A percentile compares a stretch with the other conserved stretches of the same genome.
Evolutionary conservation across 2,888 invertebrate genomes (phyloP).

Genomic region (Rapana venosa): DNA sequence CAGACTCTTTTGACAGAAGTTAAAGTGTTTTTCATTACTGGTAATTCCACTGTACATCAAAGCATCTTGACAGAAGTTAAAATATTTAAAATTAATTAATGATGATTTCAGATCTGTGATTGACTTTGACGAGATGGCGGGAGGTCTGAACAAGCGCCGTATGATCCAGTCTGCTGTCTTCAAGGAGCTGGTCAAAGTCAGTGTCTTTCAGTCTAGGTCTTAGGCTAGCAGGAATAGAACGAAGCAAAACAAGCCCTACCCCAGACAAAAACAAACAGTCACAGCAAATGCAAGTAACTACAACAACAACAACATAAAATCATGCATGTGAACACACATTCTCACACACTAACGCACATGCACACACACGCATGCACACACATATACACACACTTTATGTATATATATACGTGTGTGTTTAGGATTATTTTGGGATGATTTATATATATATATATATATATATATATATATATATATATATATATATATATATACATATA

Average conservation of each 20-base stretch:
- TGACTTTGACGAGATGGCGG: slow-evolving; percentile 99
- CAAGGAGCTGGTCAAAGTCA: slow-evolving; percentile 96
- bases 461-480: background rate
- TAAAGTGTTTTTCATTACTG: too few relatives aligned
- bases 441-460: background rate
- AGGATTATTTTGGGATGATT: background rate
- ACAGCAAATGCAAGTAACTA: background rate
- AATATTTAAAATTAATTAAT: background rate
- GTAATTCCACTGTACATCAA: background rate
- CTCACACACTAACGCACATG: background rate
- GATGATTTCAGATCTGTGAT: slow-evolving; percentile 86
- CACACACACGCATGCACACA: background rate
- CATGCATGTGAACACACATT: background rate
- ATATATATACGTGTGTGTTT: background rate
- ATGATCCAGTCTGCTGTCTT: slow-evolving; percentile 99
- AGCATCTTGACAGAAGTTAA: too few relatives aligned
- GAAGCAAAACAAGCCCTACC: background rate
- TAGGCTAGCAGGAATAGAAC: background rate
- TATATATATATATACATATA: too few relatives aligned
- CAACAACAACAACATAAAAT: background rate
- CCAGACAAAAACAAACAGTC: background rate
- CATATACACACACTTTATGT: background rate
- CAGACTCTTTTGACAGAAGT: too few relatives aligned
- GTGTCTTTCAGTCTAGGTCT: background rate
- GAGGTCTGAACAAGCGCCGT: slow-evolving; percentile 95